Conservation (phyloP, 2,888 invertebrate species). For the Drosophila mimica region DNA sequence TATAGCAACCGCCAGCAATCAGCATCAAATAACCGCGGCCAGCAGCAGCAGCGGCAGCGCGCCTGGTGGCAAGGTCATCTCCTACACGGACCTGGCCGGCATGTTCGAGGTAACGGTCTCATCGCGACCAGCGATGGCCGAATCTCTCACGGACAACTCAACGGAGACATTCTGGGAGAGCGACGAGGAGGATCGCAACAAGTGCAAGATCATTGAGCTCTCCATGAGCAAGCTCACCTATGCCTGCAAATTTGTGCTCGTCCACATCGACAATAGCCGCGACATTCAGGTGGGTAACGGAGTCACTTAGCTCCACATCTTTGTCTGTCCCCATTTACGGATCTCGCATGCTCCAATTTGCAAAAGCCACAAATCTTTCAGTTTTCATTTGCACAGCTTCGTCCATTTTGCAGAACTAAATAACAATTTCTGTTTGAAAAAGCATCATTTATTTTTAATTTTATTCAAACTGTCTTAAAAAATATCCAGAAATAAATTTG, state of each 20-base stretch:
- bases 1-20: constrained; percentile 48
- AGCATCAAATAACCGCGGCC: neutral
- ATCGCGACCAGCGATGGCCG: constrained; percentile 96
- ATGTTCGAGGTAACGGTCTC: constrained; percentile 90
- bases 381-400: too few relatives aligned
- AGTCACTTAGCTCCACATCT: neutral
- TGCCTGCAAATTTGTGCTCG: constrained; percentile 88
- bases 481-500: too few relatives aligned
- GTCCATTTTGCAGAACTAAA: too few relatives aligned
- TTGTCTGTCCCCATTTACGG: neutral
- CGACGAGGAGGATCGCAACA: constrained; percentile 97
- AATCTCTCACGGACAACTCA: constrained; percentile 95
- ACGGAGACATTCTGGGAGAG: constrained; percentile 99
- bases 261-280: constrained; percentile 97
- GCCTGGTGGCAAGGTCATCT: constrained; percentile 77
- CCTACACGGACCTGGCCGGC: constrained; percentile 83
- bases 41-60: constrained; percentile 33
- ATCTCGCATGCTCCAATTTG: neutral
- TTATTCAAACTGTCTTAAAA: too few relatives aligned
- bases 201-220: constrained; percentile 93
- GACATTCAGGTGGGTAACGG: constrained; percentile 91
- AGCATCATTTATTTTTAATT: too few relatives aligned
- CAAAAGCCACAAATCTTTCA: neutral
- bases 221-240: constrained; percentile 86
- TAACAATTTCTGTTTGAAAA: too few relatives aligned